Evolutionary conservation across 1,140 invertebrate species (phyloP).

Genomic region (Drosophila tani): DNA sequence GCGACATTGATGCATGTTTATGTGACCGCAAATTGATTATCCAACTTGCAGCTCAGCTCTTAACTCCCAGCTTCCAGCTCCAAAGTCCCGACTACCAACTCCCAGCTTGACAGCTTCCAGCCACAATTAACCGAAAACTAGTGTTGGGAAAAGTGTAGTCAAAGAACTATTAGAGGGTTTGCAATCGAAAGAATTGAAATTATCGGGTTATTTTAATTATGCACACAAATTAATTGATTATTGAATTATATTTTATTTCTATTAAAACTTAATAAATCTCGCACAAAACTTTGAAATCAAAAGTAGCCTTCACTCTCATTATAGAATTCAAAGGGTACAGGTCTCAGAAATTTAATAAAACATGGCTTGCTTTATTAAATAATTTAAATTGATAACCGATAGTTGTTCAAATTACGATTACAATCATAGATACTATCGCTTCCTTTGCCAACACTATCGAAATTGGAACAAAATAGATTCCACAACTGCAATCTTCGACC

Average conservation of each 20-base stretch:
- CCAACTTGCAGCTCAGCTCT: constrained; percentile 31
- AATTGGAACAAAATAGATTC: constrained; percentile 15
- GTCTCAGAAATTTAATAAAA: too few species aligned
- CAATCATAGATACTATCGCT: background rate
- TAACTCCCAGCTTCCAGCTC: constrained; percentile 21
- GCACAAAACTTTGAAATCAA: too few species aligned
- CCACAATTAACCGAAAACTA: constrained; percentile 48
- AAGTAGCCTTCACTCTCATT: too few species aligned
- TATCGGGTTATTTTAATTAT: too few species aligned
- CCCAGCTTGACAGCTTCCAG: constrained; percentile 38
- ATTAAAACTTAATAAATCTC: too few species aligned
- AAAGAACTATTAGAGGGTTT: background rate
- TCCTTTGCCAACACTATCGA: background rate
- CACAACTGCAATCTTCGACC: constrained; percentile 8
- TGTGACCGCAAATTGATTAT: constrained; percentile 80
- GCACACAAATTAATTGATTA: background rate
- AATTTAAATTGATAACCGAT: too few species aligned
- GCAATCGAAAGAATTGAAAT: background rate
- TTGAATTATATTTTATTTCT: background rate
- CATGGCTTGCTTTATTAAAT: too few species aligned
- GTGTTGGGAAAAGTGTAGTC: constrained; percentile 7
- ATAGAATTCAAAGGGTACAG: too few species aligned
- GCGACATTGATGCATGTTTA: constrained; percentile 77
- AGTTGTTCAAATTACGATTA: background rate
- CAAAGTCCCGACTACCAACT: constrained; percentile 19